Base-by-base conservation (phyloP, 2,888 invertebrate species). In the Ichneumon xanthorius region DNA sequence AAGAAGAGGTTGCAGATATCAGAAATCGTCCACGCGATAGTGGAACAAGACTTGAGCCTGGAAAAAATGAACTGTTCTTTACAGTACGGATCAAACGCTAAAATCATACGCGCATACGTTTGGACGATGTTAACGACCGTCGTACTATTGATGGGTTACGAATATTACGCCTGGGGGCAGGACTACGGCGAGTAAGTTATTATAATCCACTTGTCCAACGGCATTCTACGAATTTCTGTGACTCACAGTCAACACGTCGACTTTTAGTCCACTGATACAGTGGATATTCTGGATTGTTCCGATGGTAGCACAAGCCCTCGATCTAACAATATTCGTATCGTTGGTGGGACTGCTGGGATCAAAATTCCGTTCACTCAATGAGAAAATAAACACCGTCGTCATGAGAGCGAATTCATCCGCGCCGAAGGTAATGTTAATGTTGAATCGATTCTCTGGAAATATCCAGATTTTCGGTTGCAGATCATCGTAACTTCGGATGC, bases 311-410 rank as follows among this genome's bases (percentile, higher is more conserved):
- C 83, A 86, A 45, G n/a, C 45, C 0, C 73, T 86, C 37, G 68
- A 85, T 80, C 19, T 82, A 30, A 84, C 84, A 26, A 82, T 87
- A 50, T 82, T 87, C 16, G 65, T 73, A 11, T 73, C 72, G 22
- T 48, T 87, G n/a, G 73, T 84, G 4, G 82, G 84, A 2, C 50
- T 82, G 45, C 68, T 86, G 16, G 86, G 81, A 40, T 40, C 73
- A 16, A 55, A 82, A 16, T 82, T 87, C 55, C 80, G 77, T n/a
- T 65, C 71, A 1, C 9, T 87, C 2, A 87, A 87, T 37, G 63
- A 81, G 1, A 83, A 80, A 75, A 75, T 86, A 40, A 55, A 50
- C n/a, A 65, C 5, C n/a, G 71, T 87, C 11, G 75, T 82, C 11
- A 45, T 53, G 14, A 79, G 77, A 40, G 75, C 79, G 1, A 84